Evolutionary conservation across 2,797 vertebrate genomes (phyloP).

Genomic region (Lemur catta): DNA sequence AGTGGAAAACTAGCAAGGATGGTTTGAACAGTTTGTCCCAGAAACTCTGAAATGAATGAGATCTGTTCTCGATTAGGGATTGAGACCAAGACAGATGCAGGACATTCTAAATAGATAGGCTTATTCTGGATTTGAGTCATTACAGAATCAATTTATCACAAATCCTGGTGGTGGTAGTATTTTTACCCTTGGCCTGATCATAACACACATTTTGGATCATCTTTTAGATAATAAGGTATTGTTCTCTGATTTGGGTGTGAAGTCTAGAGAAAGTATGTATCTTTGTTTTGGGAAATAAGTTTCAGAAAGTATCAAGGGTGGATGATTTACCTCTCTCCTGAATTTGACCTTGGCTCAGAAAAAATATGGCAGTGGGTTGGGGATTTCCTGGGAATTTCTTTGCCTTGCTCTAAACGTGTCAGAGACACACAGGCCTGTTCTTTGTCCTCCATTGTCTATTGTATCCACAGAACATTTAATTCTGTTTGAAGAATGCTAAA

Average conservation of each 20-base stretch:
- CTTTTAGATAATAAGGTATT: background rate
- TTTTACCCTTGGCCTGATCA: background rate
- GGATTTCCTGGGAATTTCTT: constrained; percentile 53
- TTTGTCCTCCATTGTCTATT: constrained; percentile 12
- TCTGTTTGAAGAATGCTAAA: background rate
- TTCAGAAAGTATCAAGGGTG: background rate
- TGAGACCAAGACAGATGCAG: background rate
- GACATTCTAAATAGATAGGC: background rate
- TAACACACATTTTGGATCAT: background rate
- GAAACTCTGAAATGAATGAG: background rate
- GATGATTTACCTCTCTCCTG: background rate
- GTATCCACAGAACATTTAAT: background rate
- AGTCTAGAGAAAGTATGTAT: background rate
- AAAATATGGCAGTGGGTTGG: background rate
- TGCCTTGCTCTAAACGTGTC: background rate
- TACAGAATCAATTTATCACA: background rate
- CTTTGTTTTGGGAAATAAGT: background rate
- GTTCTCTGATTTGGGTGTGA: background rate
- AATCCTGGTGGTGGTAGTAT: background rate
- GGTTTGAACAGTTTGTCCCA: background rate
- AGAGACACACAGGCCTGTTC: background rate
- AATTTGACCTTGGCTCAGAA: constrained; percentile 37
- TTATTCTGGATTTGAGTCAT: background rate
- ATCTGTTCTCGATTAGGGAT: background rate
- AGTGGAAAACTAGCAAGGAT: background rate